Conservation (phyloP, 2,113 vertebrate species). For the Dryoscopus gambensis region DNA sequence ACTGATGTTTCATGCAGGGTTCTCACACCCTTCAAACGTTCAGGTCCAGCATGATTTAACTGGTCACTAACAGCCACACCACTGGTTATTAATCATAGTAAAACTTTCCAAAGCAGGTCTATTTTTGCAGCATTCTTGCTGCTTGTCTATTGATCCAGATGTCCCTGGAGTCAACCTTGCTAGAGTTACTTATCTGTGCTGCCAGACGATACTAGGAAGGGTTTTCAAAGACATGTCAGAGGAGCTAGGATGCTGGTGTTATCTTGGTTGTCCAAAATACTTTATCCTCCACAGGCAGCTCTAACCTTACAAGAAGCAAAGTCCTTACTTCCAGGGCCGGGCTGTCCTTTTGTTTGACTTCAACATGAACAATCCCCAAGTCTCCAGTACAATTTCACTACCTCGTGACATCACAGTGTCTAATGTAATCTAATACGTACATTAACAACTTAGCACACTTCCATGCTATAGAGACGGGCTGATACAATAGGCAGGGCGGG, state of each 20-base stretch:
- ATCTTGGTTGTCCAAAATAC: background rate
- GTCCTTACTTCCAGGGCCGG: background rate
- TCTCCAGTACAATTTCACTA: background rate
- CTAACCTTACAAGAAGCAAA: background rate
- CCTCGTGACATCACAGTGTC: background rate
- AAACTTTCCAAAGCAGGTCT: background rate
- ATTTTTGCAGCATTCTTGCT: background rate
- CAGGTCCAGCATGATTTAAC: background rate
- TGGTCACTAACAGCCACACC: background rate
- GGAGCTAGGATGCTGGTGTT: background rate
- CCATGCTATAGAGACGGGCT: accelerated
- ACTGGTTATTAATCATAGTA: background rate
- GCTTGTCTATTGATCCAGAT: background rate
- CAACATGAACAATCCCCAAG: background rate
- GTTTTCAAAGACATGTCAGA: background rate
- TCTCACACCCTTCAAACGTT: background rate
- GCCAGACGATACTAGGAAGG: accelerated
- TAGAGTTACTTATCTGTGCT: background rate
- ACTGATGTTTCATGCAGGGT: accelerated
- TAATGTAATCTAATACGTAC: background rate
- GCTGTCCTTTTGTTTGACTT: background rate
- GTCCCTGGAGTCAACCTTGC: background rate
- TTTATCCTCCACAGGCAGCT: background rate
- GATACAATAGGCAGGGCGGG: accelerated
- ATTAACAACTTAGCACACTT: too few relatives aligned